Evolutionary conservation across 2,888 invertebrate species (phyloP).

Genomic region (Macropis europaea): DNA sequence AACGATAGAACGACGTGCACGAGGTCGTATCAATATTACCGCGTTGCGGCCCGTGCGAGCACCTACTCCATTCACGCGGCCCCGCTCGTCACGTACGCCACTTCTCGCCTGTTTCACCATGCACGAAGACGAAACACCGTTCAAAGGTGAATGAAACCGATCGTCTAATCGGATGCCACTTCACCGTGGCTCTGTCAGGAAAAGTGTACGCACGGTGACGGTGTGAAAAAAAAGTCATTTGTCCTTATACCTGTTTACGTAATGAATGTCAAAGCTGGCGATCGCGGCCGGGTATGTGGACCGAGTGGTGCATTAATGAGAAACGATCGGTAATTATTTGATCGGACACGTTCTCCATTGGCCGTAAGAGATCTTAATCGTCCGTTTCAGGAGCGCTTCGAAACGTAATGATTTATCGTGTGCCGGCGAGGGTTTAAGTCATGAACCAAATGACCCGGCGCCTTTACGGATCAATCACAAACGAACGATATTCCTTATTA

Average conservation of each 20-base stretch:
- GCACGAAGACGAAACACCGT: slow-evolving; percentile 18
- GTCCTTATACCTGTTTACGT: slow-evolving; percentile 65
- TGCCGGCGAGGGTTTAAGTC: not conserved
- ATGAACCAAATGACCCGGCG: not conserved
- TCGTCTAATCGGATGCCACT: not conserved
- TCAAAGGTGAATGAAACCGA: slow-evolving; percentile 55
- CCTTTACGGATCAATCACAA: not conserved
- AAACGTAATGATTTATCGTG: not conserved
- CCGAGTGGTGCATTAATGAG: slow-evolving; percentile 2
- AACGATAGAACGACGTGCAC: not conserved
- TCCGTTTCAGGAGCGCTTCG: no score
- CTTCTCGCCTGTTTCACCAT: slow-evolving; percentile 46
- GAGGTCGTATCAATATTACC: slow-evolving; percentile 18
- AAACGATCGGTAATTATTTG: not conserved
- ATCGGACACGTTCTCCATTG: not conserved
- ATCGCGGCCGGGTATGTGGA: not conserved
- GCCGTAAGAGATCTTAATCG: not conserved
- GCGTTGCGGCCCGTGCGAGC: slow-evolving; percentile 41
- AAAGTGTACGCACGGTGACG: not conserved
- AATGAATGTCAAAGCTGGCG: slow-evolving; percentile 66
- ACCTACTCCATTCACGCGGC: slow-evolving; percentile 72
- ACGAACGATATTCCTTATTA: not conserved
- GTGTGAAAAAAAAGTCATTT: not conserved
- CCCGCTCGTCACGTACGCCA: slow-evolving; percentile 76
- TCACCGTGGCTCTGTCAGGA: not conserved